phyloP scores from a whole-genome alignment of 2,797 vertebrate species.

The Cyprinodon diabolis region DNA sequence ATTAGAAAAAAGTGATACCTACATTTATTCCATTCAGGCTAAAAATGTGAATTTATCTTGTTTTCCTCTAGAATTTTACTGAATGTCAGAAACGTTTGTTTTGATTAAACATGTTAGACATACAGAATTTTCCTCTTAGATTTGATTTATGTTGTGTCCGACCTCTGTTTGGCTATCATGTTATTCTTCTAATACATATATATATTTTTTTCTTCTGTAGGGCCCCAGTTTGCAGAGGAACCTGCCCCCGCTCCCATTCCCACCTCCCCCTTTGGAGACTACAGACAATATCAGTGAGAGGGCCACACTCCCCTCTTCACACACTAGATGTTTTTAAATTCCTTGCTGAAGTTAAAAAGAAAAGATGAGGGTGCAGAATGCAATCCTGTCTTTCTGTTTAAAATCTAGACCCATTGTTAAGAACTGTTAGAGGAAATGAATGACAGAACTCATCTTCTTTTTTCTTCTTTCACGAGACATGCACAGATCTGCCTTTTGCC shows the following conservation, averaged over 20 bases:
- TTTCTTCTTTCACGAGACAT: slow-evolving; percentile 53
- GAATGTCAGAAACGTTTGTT: background rate
- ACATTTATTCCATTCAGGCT: background rate
- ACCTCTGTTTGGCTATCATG: background rate
- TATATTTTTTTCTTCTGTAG: slow-evolving; percentile 63
- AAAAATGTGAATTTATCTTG: background rate
- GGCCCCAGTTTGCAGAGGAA: slow-evolving; percentile 90
- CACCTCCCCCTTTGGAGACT: slow-evolving; percentile 86
- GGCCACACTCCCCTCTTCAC: slow-evolving; percentile 22
- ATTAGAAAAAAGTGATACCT: background rate
- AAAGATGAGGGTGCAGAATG: slow-evolving; percentile 52
- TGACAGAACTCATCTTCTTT: slow-evolving; percentile 52
- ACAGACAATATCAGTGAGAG: slow-evolving; percentile 92
- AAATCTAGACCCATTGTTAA: slow-evolving; percentile 41
- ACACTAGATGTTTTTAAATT: slow-evolving; percentile 76
- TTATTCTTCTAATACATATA: background rate
- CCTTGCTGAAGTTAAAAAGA: slow-evolving; percentile 69
- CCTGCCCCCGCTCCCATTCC: slow-evolving; percentile 82
- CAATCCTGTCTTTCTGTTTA: slow-evolving; percentile 41
- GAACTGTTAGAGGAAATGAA: slow-evolving; percentile 52
- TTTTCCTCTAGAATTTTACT: background rate
- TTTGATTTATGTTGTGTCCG: slow-evolving; percentile 1
- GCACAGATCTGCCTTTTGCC: slow-evolving; percentile 65
- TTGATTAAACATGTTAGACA: background rate
- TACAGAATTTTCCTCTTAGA: background rate